Percentiles rank a stretch among this genome's conserved stretches.
Conservation (phyloP, 1,140 invertebrate genomes). For the Apis florea region DNA sequence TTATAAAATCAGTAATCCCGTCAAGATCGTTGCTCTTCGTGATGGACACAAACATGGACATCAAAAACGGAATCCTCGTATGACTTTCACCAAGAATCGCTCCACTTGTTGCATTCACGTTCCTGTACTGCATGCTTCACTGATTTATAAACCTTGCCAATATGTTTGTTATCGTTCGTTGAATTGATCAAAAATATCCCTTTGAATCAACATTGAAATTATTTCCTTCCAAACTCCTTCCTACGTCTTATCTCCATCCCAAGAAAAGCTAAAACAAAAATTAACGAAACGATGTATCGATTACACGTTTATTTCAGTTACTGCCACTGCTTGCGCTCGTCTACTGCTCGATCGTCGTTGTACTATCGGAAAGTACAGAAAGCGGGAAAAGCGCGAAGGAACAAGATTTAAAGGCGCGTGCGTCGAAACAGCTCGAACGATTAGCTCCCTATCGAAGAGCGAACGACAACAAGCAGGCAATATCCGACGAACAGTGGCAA, state of each 20-base stretch:
- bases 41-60: constrained; percentile 40
- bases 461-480: neutral
- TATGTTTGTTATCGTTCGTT: constrained; percentile 10
- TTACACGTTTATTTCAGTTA: constrained; percentile 63
- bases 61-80: constrained; percentile 39
- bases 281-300: neutral
- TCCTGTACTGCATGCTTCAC: constrained; percentile 36
- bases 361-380: constrained; percentile 43
- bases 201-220: too few relatives aligned
- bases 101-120: constrained; percentile 68
- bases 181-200: neutral
- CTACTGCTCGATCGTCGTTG: constrained; percentile 57
- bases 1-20: constrained; percentile 35
- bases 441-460: constrained; percentile 69
- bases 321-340: constrained; percentile 65
- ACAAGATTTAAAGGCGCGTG: constrained; percentile 61
- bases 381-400: neutral
- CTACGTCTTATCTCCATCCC: too few relatives aligned
- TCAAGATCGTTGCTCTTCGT: constrained; percentile 35
- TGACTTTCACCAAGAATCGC: constrained; percentile 74
- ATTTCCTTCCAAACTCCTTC: neutral
- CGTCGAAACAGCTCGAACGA: constrained; percentile 74
- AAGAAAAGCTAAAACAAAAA: too few relatives aligned
- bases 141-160: constrained; percentile 52
- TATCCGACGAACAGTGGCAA: constrained; percentile 16